These are phyloP conservation scores for Himalopsyche kuldschensis DNA, from an alignment of 2,888 invertebrate species.

Conservation along the genomic window DNA sequence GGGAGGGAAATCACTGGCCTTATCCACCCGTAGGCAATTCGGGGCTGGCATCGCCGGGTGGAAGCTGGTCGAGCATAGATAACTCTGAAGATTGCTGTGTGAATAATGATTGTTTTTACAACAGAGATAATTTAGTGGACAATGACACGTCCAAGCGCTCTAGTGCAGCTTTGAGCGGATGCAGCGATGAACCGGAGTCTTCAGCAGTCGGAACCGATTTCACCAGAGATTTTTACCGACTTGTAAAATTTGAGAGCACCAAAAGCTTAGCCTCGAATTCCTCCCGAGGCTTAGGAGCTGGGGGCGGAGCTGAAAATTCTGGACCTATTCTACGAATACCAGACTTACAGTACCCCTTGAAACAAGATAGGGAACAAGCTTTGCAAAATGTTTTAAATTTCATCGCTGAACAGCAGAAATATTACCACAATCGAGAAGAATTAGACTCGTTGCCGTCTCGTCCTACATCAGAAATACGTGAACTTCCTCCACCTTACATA, in stretches of 20 bases:
- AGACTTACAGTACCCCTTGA: conserved; percentile 54
- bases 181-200: conserved; percentile 67
- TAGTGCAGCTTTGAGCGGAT: conserved; percentile 68
- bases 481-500: conserved; percentile 58
- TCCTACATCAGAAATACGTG: conserved; percentile 61
- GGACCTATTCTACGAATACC: conserved; percentile 50
- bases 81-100: conserved; percentile 43
- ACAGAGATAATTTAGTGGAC: conserved; percentile 55
- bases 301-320: conserved; percentile 56
- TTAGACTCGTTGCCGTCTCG: conserved; percentile 61
- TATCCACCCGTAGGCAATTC: conserved; percentile 54
- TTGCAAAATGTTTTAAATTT: conserved; percentile 74
- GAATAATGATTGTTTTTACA: conserved; percentile 37
- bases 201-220: conserved; percentile 73
- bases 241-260: conserved; percentile 80
- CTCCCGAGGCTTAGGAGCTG: conserved; percentile 63
- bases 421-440: conserved; percentile 64
- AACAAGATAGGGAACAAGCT: conserved; percentile 68
- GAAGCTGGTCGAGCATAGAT: conserved; percentile 63
- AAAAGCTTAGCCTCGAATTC: conserved; percentile 77
- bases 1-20: conserved; percentile 67
- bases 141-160: conserved; percentile 69
- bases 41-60: conserved; percentile 62
- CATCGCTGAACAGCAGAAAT: conserved; percentile 76
- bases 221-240: conserved; percentile 77